Conservation (phyloP, 2,888 invertebrate genomes). For the Pantelozetes paolii region DNA sequence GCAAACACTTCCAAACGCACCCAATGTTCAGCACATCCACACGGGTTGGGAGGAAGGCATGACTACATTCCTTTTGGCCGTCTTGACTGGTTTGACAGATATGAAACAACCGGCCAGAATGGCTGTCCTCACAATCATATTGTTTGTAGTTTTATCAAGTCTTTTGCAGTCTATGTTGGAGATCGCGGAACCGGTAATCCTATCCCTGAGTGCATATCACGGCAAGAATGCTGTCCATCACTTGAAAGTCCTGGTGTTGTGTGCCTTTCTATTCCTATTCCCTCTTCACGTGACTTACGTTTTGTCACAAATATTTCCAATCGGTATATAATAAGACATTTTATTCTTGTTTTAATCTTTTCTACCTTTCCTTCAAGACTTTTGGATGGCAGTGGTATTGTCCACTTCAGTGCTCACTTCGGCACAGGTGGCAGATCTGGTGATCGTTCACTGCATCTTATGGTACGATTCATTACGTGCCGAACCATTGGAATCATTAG, state of each 20-base stretch:
- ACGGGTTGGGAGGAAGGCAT: slow-evolving; percentile 58
- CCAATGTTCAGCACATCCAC: slow-evolving; percentile 45
- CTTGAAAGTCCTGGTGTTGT: slow-evolving; percentile 53
- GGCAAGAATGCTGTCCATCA: slow-evolving; percentile 52
- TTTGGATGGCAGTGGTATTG: slow-evolving; percentile 58
- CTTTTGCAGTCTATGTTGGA: slow-evolving; percentile 59
- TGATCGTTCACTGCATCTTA: slow-evolving; percentile 57
- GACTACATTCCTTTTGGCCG: slow-evolving; percentile 57
- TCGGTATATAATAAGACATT: slow-evolving; percentile 43
- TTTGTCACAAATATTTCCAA: slow-evolving; percentile 54
- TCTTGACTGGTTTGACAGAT: slow-evolving; percentile 57
- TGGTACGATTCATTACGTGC: slow-evolving; percentile 54
- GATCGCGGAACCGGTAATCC: slow-evolving; percentile 56
- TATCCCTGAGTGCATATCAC: slow-evolving; percentile 55
- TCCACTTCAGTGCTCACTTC: slow-evolving; percentile 57
- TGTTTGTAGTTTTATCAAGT: slow-evolving; percentile 59
- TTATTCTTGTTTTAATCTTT: too few relatives aligned
- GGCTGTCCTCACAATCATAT: slow-evolving; percentile 57
- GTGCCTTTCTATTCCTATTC: slow-evolving; percentile 53
- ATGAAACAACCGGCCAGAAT: slow-evolving; percentile 56
- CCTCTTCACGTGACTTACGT: slow-evolving; percentile 55
- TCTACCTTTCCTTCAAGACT: slow-evolving; percentile 49
- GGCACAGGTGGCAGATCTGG: slow-evolving; percentile 56
- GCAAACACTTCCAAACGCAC: neutral
- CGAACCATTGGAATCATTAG: slow-evolving; percentile 56